Conservation (phyloP, 1,140 invertebrate species). For the Drosophila auraria region DNA sequence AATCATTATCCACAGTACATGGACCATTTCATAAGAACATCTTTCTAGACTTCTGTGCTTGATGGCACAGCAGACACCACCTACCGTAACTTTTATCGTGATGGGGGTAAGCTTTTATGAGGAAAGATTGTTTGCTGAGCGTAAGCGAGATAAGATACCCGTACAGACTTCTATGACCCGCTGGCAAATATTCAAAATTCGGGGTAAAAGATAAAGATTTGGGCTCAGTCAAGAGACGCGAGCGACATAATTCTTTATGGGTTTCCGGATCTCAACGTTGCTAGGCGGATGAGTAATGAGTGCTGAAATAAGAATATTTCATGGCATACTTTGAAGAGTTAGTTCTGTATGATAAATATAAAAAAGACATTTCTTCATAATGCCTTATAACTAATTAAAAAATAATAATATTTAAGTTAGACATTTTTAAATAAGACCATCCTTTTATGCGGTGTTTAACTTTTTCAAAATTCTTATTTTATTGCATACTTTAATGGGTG, state of each 20-base stretch:
- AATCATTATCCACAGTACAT: not conserved
- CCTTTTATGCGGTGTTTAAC: not conserved
- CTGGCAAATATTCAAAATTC: conserved; percentile 5
- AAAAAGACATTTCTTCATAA: no score
- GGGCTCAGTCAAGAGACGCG: not conserved
- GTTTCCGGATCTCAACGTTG: conserved; percentile 25
- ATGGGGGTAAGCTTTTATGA: not conserved
- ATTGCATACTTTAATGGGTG: conserved; percentile 7
- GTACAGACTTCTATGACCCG: not conserved
- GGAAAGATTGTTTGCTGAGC: conserved; percentile 1
- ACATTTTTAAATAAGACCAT: no score
- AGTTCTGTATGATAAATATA: no score
- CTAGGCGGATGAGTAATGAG: conserved; percentile 27
- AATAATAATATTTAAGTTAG: no score
- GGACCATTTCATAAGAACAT: conserved; percentile 11
- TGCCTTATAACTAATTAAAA: no score
- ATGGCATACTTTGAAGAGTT: conserved; percentile 21
- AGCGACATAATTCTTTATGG: conserved; percentile 3
- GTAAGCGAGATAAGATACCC: conserved; percentile 14
- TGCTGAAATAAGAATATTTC: not conserved
- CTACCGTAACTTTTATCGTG: conserved; percentile 13
- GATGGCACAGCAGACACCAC: not conserved
- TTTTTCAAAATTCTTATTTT: not conserved
- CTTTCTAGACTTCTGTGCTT: conserved; percentile 9
- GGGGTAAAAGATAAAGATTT: conserved; percentile 5